phyloP scores from a whole-genome alignment of 2,113 vertebrate genomes.

The Megalops atlanticus region DNA sequence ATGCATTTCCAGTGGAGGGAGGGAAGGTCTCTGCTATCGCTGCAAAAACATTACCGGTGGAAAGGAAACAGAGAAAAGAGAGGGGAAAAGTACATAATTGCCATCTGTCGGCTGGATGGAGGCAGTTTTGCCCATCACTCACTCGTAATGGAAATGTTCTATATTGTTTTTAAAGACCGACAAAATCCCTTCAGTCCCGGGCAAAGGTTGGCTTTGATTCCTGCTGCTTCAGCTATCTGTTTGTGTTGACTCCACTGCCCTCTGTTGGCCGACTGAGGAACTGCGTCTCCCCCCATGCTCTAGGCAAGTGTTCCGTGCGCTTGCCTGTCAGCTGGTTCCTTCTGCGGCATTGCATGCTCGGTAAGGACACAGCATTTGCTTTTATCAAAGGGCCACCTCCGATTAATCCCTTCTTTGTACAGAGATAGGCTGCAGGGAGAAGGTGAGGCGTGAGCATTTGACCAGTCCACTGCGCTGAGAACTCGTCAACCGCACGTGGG shows the following conservation, averaged over 20 bases:
- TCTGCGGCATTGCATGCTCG: background rate
- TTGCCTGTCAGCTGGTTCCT: slow-evolving; percentile 32
- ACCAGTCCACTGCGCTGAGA: slow-evolving; percentile 9
- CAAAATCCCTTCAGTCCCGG: slow-evolving; percentile 23
- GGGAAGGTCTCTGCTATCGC: background rate
- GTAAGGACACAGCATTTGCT: slow-evolving; percentile 51
- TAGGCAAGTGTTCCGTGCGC: background rate
- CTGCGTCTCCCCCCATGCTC: background rate
- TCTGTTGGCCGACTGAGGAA: slow-evolving; percentile 24
- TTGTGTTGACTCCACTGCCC: slow-evolving; percentile 28
- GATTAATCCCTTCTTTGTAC: slow-evolving; percentile 49
- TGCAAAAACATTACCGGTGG: background rate
- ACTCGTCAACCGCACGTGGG: background rate
- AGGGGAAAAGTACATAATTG: slow-evolving; percentile 10
- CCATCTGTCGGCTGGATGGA: slow-evolving; percentile 8
- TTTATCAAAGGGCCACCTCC: slow-evolving; percentile 52
- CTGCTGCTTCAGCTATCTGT: background rate
- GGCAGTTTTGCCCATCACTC: slow-evolving; percentile 28
- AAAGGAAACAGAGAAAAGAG: background rate
- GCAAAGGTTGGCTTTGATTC: background rate
- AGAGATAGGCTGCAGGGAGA: slow-evolving; percentile 7
- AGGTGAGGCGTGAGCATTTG: slow-evolving; percentile 15
- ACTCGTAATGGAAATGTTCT: slow-evolving; percentile 27
- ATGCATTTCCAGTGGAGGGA: background rate
- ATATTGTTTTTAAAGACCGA: slow-evolving; percentile 15